A percentile compares a stretch with the other conserved stretches of the same genome.
Conservation (phyloP, 2,113 vertebrate genomes). For the Ctenomys sociabilis region DNA sequence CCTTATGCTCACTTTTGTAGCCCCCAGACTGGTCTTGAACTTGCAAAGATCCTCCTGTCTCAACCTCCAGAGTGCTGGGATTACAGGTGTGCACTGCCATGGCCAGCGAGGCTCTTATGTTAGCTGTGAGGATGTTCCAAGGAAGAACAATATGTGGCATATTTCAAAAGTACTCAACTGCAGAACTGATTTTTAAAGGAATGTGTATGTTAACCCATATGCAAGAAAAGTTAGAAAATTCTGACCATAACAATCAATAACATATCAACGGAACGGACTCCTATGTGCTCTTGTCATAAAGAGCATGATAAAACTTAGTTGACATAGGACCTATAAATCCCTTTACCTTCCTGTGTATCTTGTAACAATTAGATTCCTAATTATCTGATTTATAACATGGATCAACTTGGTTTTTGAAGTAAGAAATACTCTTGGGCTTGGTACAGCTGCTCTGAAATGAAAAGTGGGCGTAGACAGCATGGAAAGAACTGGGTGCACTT, state of each 20-base stretch:
- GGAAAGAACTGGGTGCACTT: not conserved
- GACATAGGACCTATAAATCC: not conserved
- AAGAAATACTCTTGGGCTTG: not conserved
- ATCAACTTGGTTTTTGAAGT: not conserved
- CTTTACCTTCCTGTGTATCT: slow-evolving; percentile 26
- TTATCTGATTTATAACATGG: not conserved
- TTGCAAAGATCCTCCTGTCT: too few relatives aligned
- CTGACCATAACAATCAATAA: not conserved
- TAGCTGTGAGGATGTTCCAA: not conserved
- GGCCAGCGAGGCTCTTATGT: not conserved
- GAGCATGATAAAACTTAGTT: not conserved
- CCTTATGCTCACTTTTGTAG: too few relatives aligned
- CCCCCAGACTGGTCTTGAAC: too few relatives aligned
- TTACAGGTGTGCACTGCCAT: too few relatives aligned
- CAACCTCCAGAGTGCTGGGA: too few relatives aligned
- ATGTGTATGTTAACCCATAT: not conserved
- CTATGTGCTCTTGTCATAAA: not conserved
- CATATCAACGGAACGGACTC: not conserved
- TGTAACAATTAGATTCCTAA: not conserved
- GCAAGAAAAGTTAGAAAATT: not conserved
- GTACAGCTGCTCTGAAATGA: not conserved
- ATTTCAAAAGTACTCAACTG: not conserved
- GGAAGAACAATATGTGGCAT: not conserved
- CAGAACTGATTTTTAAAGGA: not conserved
- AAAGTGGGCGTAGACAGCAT: not conserved